Evolutionary conservation across 2,113 vertebrate species (phyloP).

Genomic region (Menidia beryllina): DNA sequence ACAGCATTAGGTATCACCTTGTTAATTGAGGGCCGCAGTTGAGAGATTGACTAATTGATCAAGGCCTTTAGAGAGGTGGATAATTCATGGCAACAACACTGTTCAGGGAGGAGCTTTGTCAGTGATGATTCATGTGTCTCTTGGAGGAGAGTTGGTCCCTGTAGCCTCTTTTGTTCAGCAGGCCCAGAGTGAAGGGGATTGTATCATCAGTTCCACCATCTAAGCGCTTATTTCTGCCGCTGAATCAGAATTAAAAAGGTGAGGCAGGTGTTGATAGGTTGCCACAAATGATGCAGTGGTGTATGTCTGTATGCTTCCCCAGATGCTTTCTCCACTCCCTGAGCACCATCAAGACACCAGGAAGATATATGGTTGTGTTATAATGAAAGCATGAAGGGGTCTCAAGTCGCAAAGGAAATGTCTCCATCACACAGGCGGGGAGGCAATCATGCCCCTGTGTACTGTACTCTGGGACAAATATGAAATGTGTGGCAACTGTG

Average conservation of each 20-base stretch:
- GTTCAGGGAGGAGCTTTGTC: slow-evolving; percentile 73
- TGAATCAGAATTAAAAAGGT: slow-evolving; percentile 80
- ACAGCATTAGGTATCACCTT: slow-evolving; percentile 72
- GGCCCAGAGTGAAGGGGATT: slow-evolving; percentile 51
- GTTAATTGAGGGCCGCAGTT: slow-evolving; percentile 79
- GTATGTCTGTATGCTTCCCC: slow-evolving; percentile 67
- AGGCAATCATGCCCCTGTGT: slow-evolving; percentile 73
- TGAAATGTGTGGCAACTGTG: slow-evolving; percentile 64
- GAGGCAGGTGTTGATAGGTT: slow-evolving; percentile 76
- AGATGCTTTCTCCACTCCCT: slow-evolving; percentile 60
- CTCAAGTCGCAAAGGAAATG: slow-evolving; percentile 70
- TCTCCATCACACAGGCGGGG: slow-evolving; percentile 76
- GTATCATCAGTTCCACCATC: slow-evolving; percentile 66
- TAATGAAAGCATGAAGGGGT: slow-evolving; percentile 79
- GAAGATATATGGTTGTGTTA: slow-evolving; percentile 80
- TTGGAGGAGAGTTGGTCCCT: slow-evolving; percentile 65
- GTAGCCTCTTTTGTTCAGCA: slow-evolving; percentile 74
- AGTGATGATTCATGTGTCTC: slow-evolving; percentile 79
- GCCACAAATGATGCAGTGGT: slow-evolving; percentile 81
- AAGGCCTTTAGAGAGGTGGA: slow-evolving; percentile 71
- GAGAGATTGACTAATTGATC: slow-evolving; percentile 84
- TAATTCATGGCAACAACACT: slow-evolving; percentile 71
- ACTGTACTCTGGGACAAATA: slow-evolving; percentile 54
- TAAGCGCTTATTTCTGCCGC: slow-evolving; percentile 53
- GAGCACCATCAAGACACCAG: slow-evolving; percentile 59